Evolutionary conservation across 2,797 vertebrate species (phyloP).

Genomic region (Molossus molossus): DNA sequence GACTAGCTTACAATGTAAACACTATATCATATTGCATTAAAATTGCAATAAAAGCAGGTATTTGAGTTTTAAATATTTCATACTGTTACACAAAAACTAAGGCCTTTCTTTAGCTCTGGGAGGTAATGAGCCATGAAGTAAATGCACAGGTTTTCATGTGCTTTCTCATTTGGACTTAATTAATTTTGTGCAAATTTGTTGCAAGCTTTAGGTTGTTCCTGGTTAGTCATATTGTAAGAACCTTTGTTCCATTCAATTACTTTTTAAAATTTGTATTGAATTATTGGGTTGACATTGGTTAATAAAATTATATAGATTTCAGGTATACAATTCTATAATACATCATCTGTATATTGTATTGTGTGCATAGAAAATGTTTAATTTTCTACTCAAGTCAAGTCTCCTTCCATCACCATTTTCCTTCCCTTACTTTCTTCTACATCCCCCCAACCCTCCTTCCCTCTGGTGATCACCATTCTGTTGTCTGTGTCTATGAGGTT

Average conservation of each 20-base stretch:
- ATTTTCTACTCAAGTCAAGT: background rate
- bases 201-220: background rate
- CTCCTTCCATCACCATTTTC: background rate
- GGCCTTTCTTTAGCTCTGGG: background rate
- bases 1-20: background rate
- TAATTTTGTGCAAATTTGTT: slow-evolving; percentile 27
- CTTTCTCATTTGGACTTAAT: slow-evolving; percentile 58
- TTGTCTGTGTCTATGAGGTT: background rate
- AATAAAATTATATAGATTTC: background rate
- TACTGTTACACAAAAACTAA: background rate
- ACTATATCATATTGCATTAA: background rate
- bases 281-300: background rate
- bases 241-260: background rate
- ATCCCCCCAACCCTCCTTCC: background rate
- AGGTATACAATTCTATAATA: background rate
- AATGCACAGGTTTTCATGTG: background rate
- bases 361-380: background rate
- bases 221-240: background rate
- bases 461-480: background rate
- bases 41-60: background rate
- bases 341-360: background rate
- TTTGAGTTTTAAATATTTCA: slow-evolving; percentile 25
- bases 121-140: slow-evolving; percentile 23
- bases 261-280: background rate
- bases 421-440: background rate